phyloP scores from a whole-genome alignment of 2,797 vertebrate genomes.

The Acanthurus lineatus region DNA sequence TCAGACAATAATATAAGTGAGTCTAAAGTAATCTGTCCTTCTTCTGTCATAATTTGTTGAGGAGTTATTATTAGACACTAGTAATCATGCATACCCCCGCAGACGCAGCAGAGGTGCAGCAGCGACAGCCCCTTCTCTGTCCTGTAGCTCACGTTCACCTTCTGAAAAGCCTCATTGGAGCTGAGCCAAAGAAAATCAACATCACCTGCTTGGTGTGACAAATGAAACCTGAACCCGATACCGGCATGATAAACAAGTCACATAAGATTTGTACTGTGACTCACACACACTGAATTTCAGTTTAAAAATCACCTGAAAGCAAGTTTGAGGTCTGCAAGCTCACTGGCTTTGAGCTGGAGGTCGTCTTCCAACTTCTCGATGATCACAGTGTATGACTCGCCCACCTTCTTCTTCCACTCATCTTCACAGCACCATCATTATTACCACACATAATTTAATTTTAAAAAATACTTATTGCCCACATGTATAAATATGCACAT shows the following conservation, averaged over 20 bases:
- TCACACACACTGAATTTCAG: too few species aligned
- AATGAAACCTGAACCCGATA: constrained; percentile 1
- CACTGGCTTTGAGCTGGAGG: constrained; percentile 90
- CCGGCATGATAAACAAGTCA: not conserved
- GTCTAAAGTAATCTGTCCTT: constrained; percentile 45
- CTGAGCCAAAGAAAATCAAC: constrained; percentile 80
- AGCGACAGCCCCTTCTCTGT: constrained; percentile 94
- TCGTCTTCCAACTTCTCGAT: constrained; percentile 92
- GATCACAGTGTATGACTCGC: constrained; percentile 92
- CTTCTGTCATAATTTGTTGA: constrained; percentile 60
- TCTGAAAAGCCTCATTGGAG: constrained; percentile 95
- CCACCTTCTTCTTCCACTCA: constrained; percentile 99
- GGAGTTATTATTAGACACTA: constrained; percentile 77
- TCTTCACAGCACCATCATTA: constrained; percentile 80
- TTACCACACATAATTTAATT: constrained; percentile 15
- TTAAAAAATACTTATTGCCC: not conserved
- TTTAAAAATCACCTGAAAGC: constrained; percentile 91
- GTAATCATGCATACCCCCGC: constrained; percentile 87
- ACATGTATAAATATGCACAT: not conserved
- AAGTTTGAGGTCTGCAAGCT: constrained; percentile 88
- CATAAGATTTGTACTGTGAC: fast-evolving
- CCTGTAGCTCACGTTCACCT: constrained; percentile 94
- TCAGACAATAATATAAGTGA: constrained; percentile 47
- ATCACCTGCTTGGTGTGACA: constrained; percentile 33
- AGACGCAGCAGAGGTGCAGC: constrained; percentile 94